Base-by-base conservation (phyloP, 2,797 vertebrate genomes). In the Bucorvus abyssinicus region DNA sequence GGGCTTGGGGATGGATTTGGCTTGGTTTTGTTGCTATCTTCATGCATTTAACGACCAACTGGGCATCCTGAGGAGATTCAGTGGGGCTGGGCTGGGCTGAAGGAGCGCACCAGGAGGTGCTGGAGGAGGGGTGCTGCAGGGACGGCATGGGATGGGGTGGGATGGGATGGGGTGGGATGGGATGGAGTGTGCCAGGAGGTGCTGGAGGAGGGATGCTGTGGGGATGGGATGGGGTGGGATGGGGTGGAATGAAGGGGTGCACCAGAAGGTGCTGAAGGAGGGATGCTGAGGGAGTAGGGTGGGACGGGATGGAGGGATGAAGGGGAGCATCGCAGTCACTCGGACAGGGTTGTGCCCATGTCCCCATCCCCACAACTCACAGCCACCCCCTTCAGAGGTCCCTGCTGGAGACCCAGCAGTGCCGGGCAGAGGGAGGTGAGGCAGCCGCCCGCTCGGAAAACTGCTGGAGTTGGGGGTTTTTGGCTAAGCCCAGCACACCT, bases 271-370 rank as follows among this genome's bases (percentile, higher is more conserved):
- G 27, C 52, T 80, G 27, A 53, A 59, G 29, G 27, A 61, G 27
- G 22, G 17, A 56, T 64, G 59, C 27, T 64, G 40, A 3, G 3
- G 36, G 36, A 4, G 12, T 26, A 29, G 60, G 12, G 11, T 15
- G 50, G 47, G 18, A 20, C 12, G 38, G n/a, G 64, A 26, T 18
- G 26, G 29, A 49, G 1, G 11, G 12, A 34, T 50, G 30, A 27
- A 44, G 23, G 45, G 13, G 3, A n/a, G 21, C 6, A 1, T 34
- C 24, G 65, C 0, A 0, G 22, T 74, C 4, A 0, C 32, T 74
- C 4, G 0, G 4, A 20, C n/a, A n/a, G n/a, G n/a, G 2, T 6
- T 52, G 4, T 40, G 26, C 49, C 22, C 36, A 21, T 5, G 4
- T 44, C 74, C 49, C 38, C 12, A 4, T 18, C 53, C 56, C 47